Percentiles rank a stretch among this genome's conserved stretches.
phyloP scores from a whole-genome alignment of 2,888 invertebrate genomes.

The Phania funesta region DNA sequence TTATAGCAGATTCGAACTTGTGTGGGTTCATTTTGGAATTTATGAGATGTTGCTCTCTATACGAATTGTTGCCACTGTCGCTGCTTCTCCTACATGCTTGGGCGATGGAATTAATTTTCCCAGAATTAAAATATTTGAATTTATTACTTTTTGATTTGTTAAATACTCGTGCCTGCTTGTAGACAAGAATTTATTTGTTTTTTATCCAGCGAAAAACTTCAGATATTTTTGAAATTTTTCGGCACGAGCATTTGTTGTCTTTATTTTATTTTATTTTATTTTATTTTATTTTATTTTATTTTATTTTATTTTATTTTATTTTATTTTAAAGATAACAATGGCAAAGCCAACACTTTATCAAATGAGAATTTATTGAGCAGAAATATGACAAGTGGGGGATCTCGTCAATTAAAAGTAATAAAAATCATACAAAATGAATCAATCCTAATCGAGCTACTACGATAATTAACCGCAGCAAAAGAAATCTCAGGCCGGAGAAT shows the following conservation, averaged over 20 bases:
- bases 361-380: too few species aligned
- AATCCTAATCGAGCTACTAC: too few species aligned
- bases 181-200: constrained; percentile 44
- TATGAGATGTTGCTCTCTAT: constrained; percentile 58
- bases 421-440: too few species aligned
- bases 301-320: too few species aligned
- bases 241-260: constrained; percentile 1
- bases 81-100: not conserved
- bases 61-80: constrained; percentile 1
- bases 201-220: constrained; percentile 31
- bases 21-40: constrained; percentile 58
- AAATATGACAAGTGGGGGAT: too few species aligned
- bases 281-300: too few species aligned
- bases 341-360: too few species aligned
- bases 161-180: constrained; percentile 1
- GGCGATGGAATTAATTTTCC: constrained; percentile 47
- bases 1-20: not conserved
- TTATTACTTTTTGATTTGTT: constrained; percentile 48
- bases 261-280: too few species aligned
- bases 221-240: constrained; percentile 45
- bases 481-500: too few species aligned
- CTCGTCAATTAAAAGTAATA: too few species aligned
- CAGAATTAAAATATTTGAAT: constrained; percentile 48
- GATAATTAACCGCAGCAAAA: too few species aligned
- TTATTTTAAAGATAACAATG: too few species aligned